phyloP scores from a whole-genome alignment of 2,797 vertebrate genomes.

The Anableps anableps region DNA sequence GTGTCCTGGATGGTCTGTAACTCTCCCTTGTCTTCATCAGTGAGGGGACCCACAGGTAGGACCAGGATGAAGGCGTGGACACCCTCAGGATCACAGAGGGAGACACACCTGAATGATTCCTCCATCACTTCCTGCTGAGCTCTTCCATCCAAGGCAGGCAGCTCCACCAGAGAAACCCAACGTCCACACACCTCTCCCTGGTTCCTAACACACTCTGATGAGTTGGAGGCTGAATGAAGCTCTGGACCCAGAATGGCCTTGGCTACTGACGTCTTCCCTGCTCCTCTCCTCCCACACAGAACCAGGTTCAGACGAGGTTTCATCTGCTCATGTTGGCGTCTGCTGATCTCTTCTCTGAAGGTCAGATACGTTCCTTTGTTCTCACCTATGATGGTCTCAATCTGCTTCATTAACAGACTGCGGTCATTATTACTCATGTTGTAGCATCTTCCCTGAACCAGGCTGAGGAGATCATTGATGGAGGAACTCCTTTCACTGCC shows the following conservation, averaged over 20 bases:
- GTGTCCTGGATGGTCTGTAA: conserved; percentile 3
- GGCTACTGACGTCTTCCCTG: not conserved
- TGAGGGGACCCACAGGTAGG: conserved; percentile 3
- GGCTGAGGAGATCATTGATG: not conserved
- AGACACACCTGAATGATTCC: not conserved
- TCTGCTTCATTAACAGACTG: not conserved
- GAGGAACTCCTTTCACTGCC: fast-evolving
- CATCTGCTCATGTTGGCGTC: not conserved
- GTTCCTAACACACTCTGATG: not conserved
- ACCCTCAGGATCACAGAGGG: conserved; percentile 1
- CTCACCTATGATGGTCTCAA: not conserved
- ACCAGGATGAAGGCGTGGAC: conserved; percentile 8
- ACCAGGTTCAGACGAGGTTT: conserved; percentile 1
- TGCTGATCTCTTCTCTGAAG: not conserved
- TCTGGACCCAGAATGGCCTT: not conserved
- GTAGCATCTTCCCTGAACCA: not conserved
- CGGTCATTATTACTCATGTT: not conserved
- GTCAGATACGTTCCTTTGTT: not conserved
- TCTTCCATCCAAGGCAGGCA: not conserved
- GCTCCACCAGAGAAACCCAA: not conserved
- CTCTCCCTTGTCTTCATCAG: conserved; percentile 2
- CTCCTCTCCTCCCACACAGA: not conserved
- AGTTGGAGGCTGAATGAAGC: not conserved
- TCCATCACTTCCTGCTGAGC: not conserved
- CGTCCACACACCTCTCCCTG: not conserved